A percentile compares a stretch with the other conserved stretches of the same genome.
These are phyloP conservation scores for Elegia similella DNA, from an alignment of 2,888 invertebrate species.

Conservation along the genomic window DNA sequence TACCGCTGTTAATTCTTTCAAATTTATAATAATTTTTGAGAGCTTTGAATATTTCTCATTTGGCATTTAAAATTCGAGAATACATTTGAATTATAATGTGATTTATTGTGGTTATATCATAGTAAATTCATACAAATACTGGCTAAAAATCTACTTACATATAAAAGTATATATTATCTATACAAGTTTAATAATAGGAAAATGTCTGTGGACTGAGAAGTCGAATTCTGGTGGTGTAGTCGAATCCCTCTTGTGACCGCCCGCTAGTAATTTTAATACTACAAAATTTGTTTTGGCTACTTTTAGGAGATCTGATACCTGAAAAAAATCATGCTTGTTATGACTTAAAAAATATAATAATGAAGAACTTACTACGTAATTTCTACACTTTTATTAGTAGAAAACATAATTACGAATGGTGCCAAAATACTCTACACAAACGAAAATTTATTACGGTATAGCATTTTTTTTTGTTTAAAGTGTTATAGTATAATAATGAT, in stretches of 20 bases:
- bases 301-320: constrained; percentile 91
- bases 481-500: no score
- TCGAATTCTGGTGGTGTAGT: constrained; percentile 94
- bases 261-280: constrained; percentile 94
- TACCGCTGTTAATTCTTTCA: no score
- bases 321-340: constrained; percentile 41
- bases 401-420: no score
- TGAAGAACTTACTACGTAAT: no score
- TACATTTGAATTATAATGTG: background rate
- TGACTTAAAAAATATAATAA: no score
- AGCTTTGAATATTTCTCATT: no score
- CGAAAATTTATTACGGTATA: no score
- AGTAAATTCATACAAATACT: constrained; percentile 13
- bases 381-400: no score
- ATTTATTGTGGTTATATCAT: constrained; percentile 1
- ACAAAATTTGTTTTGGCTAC: constrained; percentile 98
- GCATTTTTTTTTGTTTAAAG: no score
- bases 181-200: constrained; percentile 92
- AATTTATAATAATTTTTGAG: no score
- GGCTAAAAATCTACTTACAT: background rate
- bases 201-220: constrained; percentile 93
- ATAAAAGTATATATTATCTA: constrained; percentile 34
- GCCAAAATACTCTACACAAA: no score
- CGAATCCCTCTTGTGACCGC: constrained; percentile 95
- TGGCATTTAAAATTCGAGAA: background rate